A percentile compares a stretch with the other conserved stretches of the same genome.
Evolutionary conservation across 2,113 vertebrate genomes (phyloP).

Genomic region (Helogale parvula): DNA sequence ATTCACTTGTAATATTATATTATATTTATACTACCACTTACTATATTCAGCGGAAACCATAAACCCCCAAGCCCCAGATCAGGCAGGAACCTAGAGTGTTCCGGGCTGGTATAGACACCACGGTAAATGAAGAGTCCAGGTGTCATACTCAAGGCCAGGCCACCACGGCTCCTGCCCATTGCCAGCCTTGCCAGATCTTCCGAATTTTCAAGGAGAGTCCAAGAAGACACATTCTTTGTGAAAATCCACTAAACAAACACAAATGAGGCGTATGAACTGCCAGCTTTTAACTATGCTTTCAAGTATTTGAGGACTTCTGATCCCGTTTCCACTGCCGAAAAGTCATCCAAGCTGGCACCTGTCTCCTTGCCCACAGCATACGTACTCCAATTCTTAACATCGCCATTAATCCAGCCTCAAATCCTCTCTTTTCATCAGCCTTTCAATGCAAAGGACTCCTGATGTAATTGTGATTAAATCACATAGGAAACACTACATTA

Average conservation of each 20-base stretch:
- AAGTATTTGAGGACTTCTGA: background rate
- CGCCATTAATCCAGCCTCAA: background rate
- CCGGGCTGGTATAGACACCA: rapidly evolving
- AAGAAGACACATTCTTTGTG: background rate
- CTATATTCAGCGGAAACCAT: background rate
- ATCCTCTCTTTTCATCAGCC: background rate
- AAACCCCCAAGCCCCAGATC: background rate
- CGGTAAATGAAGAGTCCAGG: background rate
- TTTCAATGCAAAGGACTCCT: background rate
- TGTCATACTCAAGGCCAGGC: rapidly evolving
- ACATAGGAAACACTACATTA: background rate
- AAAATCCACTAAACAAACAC: background rate
- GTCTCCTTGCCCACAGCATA: background rate
- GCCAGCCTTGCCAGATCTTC: background rate
- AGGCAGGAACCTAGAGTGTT: background rate
- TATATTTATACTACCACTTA: background rate
- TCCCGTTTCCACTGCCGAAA: background rate
- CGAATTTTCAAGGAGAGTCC: background rate
- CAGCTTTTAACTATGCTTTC: background rate
- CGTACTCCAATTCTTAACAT: background rate
- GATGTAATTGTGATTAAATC: background rate
- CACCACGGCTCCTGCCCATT: rapidly evolving
- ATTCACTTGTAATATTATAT: background rate
- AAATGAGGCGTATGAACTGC: background rate
- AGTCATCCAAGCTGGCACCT: background rate